Conservation (phyloP, 2,113 vertebrate genomes). For the Tyto alba region DNA sequence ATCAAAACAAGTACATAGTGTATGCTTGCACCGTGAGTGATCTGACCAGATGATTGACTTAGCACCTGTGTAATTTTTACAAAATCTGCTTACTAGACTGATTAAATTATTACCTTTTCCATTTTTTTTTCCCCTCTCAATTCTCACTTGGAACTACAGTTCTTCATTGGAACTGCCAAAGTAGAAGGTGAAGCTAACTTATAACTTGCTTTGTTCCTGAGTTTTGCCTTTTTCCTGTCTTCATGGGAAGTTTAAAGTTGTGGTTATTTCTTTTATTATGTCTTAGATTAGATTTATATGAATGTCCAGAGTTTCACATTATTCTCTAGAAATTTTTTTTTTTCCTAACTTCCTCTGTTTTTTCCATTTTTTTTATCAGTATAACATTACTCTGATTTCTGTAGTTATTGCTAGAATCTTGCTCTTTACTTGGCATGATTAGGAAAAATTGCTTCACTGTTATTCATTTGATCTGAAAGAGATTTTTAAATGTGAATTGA, state of each 20-base stretch:
- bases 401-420: not conserved
- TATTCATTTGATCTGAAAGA: not conserved
- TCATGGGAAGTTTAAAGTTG: not conserved
- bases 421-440: not conserved
- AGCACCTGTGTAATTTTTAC: not conserved
- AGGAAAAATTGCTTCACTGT: not conserved
- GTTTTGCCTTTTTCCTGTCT: not conserved
- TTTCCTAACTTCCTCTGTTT: not conserved
- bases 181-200: not conserved
- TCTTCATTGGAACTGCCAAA: not conserved
- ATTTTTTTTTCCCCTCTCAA: not conserved
- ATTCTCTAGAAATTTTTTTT: not conserved
- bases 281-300: not conserved
- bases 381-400: not conserved
- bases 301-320: not conserved
- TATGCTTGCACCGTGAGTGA: not conserved
- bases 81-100: not conserved
- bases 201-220: not conserved
- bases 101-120: not conserved
- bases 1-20: not conserved
- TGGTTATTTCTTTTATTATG: not conserved
- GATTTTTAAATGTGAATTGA: not conserved
- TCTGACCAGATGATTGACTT: not conserved
- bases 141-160: not conserved
- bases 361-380: not conserved